Conservation (phyloP, 2,113 vertebrate genomes). For the Chrysemys picta region DNA sequence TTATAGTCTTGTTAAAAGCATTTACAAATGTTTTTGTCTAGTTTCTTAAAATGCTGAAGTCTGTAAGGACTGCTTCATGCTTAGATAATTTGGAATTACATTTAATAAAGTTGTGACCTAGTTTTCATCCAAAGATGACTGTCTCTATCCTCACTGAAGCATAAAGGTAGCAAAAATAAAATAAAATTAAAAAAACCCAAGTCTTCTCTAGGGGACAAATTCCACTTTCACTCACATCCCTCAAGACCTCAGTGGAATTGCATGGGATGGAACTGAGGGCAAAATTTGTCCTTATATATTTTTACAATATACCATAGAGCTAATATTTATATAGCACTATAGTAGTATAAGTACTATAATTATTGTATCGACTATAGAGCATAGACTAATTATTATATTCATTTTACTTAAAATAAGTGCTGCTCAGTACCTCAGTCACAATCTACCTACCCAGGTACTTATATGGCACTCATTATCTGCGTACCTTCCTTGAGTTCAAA, state of each 20-base stretch:
- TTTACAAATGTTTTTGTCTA: background rate
- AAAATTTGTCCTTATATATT: background rate
- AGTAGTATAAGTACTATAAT: background rate
- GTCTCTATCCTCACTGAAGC: background rate
- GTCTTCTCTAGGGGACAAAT: background rate
- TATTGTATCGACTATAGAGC: background rate
- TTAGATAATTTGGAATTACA: background rate
- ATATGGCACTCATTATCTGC: rapidly evolving
- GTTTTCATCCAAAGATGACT: background rate
- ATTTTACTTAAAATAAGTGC: background rate
- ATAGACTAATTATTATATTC: background rate
- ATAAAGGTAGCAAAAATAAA: background rate
- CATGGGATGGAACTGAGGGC: background rate
- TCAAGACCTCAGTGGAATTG: background rate
- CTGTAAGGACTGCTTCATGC: background rate
- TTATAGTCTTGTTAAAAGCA: background rate
- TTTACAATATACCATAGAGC: background rate
- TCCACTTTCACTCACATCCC: background rate
- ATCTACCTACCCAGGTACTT: background rate
- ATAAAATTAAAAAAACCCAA: background rate
- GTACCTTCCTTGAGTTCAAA: background rate
- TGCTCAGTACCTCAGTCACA: background rate
- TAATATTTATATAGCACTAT: rapidly evolving
- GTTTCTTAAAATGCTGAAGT: background rate
- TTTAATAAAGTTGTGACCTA: background rate